Base-by-base conservation (phyloP, 2,888 invertebrate genomes). In the Archips xylosteana region DNA sequence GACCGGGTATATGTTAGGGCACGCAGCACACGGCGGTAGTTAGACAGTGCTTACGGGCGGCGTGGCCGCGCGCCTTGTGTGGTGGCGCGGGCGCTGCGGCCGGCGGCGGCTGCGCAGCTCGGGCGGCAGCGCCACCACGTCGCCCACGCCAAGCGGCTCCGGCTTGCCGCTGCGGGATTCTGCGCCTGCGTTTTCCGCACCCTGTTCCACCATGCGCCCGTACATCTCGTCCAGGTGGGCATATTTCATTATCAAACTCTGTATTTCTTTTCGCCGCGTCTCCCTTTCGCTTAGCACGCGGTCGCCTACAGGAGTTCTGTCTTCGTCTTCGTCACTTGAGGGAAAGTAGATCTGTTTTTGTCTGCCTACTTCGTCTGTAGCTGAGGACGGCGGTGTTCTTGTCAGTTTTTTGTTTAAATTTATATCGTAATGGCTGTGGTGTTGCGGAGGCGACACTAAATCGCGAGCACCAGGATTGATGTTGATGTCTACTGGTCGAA, bases 181-280 rank as follows among this genome's bases (percentile, higher is more conserved):
- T 74, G 73, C 82, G 75, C 84, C 82, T 78, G 86, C 90, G 49
- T 86, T 89, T 77, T 88, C 91, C 47, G 81, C 73, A 49, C 88
- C 89, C 75, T 89, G 92, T 49, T 90, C 91, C 8, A 86, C 91
- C 63, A 92, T 89, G 36, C 95, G 92, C 32, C 95, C 96, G 87
- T 96, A 96, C 73, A 95, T 95, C 82, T 97, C 97, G 81, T 97
- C 97, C 78, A 97, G 92, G 62, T 97, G 97, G 45, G 97, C 96
- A 87, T 98, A 98, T 87, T 97, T 98, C 95, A 96, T 95, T 76
- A 97, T 97, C 75, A 98, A 93, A 81, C 96, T 96, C 87, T 97
- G 97, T 75, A 97, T 97, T 85, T 98, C 98, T 83, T 97, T 97
- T 51, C 98, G 95, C 81, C 96, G 96, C 10, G 97, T 96, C 86